Percentiles rank a stretch among this genome's conserved stretches.
Evolutionary conservation across 2,888 invertebrate genomes (phyloP).

Genomic region (Amitus sp.): DNA sequence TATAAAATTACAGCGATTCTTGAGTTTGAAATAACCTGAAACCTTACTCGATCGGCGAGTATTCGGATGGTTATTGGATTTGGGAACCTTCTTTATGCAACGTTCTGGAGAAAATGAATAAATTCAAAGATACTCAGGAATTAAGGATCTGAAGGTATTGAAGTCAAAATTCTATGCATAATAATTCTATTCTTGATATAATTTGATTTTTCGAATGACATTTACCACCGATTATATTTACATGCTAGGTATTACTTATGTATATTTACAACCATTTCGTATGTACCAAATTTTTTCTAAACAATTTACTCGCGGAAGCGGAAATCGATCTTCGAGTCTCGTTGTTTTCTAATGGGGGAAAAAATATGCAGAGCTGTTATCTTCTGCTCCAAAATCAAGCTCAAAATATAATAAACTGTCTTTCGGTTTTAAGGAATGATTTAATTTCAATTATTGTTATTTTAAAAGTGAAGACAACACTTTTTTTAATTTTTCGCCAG

Average conservation of each 20-base stretch:
- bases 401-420: too few species aligned
- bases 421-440: too few species aligned
- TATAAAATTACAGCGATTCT: slow-evolving; percentile 63
- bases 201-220: slow-evolving; percentile 62
- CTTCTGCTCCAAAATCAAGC: too few species aligned
- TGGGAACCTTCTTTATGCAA: slow-evolving; percentile 47
- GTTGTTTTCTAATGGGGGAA: too few species aligned
- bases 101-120: slow-evolving; percentile 40
- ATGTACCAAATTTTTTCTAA: slow-evolving; percentile 32
- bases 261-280: slow-evolving; percentile 50
- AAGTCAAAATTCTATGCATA: too few species aligned
- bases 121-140: too few species aligned
- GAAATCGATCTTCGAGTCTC: not conserved
- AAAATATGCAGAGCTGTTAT: too few species aligned
- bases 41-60: slow-evolving; percentile 45
- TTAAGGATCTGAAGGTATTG: too few species aligned
- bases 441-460: too few species aligned
- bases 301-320: not conserved
- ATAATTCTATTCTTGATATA: slow-evolving; percentile 52
- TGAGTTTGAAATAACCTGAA: slow-evolving; percentile 54
- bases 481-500: too few species aligned
- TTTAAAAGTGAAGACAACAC: too few species aligned
- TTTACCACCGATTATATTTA: slow-evolving; percentile 58
- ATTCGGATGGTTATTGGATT: slow-evolving; percentile 57
- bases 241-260: too few species aligned